Conservation (phyloP, 2,888 invertebrate genomes). For the Poecilus cupreus region DNA sequence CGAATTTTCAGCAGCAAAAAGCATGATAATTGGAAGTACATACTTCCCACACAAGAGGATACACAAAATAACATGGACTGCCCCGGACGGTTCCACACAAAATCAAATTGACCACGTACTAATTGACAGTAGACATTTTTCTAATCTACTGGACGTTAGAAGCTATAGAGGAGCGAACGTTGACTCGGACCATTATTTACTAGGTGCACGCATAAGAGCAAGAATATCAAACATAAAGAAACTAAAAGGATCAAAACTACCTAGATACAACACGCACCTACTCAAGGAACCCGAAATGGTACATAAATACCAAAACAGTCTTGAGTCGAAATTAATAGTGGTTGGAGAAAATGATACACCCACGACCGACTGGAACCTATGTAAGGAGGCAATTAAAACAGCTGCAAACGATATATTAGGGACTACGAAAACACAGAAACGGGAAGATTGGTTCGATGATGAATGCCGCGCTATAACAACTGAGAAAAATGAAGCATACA, state of each 20-base stretch:
- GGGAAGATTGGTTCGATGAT: not conserved
- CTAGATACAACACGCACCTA: not conserved
- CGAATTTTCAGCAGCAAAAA: not conserved
- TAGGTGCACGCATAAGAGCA: not conserved
- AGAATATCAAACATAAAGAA: not conserved
- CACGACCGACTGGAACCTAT: not conserved
- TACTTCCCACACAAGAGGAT: not conserved
- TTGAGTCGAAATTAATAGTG: not conserved
- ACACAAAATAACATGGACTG: not conserved
- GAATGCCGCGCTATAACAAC: not conserved
- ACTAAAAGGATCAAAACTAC: not conserved
- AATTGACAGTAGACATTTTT: not conserved
- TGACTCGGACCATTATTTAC: constrained; percentile 10
- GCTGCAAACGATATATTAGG: not conserved
- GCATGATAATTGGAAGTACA: not conserved
- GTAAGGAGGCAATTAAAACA: not conserved
- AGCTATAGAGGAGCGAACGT: not conserved
- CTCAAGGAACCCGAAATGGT: not conserved
- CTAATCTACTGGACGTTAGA: not conserved
- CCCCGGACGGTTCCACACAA: not conserved
- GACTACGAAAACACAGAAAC: not conserved
- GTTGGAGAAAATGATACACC: not conserved
- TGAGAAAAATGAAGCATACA: not conserved
- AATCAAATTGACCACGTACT: constrained; percentile 28
- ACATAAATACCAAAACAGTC: not conserved